Conservation (phyloP, 2,888 invertebrate species). For the Ceraclea dissimilis region DNA sequence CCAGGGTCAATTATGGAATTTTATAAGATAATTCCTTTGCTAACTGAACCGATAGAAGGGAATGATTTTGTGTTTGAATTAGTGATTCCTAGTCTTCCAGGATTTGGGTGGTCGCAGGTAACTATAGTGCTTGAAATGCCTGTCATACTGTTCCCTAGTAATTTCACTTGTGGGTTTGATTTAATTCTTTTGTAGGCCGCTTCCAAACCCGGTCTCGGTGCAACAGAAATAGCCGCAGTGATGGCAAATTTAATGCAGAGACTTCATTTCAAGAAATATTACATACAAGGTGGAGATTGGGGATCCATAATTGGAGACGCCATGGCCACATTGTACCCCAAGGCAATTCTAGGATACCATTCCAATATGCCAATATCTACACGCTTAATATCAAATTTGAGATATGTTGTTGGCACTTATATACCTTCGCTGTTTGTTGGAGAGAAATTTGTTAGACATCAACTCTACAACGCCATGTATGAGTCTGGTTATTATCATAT, state of each 20-base stretch:
- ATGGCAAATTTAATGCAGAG: conserved; percentile 63
- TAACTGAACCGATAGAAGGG: conserved; percentile 47
- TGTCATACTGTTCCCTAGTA: too few relatives aligned
- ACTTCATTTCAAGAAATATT: conserved; percentile 59
- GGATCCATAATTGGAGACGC: conserved; percentile 47
- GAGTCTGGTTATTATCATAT: conserved; percentile 40
- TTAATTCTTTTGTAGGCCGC: conserved; percentile 44
- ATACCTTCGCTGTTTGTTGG: conserved; percentile 47
- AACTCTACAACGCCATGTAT: conserved; percentile 43
- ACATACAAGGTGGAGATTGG: conserved; percentile 67
- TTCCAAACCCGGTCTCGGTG: conserved; percentile 51
- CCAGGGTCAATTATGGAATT: conserved; percentile 82
- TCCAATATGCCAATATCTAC: conserved; percentile 51
- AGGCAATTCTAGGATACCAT: conserved; percentile 45
- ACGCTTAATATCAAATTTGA: conserved; percentile 36
- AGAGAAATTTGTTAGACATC: conserved; percentile 37
- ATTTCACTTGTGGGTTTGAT: too few relatives aligned
- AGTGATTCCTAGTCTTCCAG: conserved; percentile 39
- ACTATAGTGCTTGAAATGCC: too few relatives aligned
- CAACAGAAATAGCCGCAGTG: conserved; percentile 46
- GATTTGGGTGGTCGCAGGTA: conserved; percentile 39
- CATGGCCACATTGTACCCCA: conserved; percentile 50
- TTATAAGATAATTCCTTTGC: conserved; percentile 62
- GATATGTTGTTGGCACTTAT: conserved; percentile 37
- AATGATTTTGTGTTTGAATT: conserved; percentile 57